Conservation (phyloP, 2,888 invertebrate species). For the Scaeva pyrastri region DNA sequence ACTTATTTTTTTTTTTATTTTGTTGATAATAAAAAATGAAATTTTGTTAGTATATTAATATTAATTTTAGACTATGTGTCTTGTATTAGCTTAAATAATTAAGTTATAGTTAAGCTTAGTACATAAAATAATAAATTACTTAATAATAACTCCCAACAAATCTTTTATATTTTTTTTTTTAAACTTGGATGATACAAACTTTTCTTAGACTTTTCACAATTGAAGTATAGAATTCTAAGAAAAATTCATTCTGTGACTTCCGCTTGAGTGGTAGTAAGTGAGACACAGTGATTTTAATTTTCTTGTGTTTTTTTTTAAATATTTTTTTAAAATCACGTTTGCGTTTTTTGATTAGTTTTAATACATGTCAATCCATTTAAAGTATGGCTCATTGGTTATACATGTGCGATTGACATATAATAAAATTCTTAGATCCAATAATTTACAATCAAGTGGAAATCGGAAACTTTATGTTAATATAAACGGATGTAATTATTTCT, state of each 20-base stretch:
- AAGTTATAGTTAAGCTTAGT: conserved; percentile 65
- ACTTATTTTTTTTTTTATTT: conserved; percentile 32
- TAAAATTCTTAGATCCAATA: neutral
- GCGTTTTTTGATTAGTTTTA: conserved; percentile 23
- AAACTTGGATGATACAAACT: conserved; percentile 27
- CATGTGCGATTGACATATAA: conserved; percentile 51
- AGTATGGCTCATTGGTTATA: conserved; percentile 63
- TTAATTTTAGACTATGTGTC: conserved; percentile 69
- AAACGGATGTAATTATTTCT: conserved; percentile 1
- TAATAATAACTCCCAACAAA: conserved; percentile 40
- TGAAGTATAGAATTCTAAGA: conserved; percentile 12
- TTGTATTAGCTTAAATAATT: conserved; percentile 68
- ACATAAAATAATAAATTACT: conserved; percentile 63
- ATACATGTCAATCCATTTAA: conserved; percentile 60
- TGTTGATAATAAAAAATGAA: conserved; percentile 75
- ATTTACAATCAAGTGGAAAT: conserved; percentile 61
- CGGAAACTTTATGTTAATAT: conserved; percentile 14
- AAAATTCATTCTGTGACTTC: conserved; percentile 34
- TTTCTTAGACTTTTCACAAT: conserved; percentile 32
- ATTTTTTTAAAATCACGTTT: neutral
- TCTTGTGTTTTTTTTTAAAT: neutral
- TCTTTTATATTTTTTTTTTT: conserved; percentile 30
- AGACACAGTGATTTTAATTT: neutral
- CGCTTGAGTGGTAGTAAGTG: neutral
- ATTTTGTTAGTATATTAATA: conserved; percentile 70